These are phyloP conservation scores for Typhlichthys eigenmanni DNA, from an alignment of 2,797 vertebrate genomes.

Conservation along the genomic window DNA sequence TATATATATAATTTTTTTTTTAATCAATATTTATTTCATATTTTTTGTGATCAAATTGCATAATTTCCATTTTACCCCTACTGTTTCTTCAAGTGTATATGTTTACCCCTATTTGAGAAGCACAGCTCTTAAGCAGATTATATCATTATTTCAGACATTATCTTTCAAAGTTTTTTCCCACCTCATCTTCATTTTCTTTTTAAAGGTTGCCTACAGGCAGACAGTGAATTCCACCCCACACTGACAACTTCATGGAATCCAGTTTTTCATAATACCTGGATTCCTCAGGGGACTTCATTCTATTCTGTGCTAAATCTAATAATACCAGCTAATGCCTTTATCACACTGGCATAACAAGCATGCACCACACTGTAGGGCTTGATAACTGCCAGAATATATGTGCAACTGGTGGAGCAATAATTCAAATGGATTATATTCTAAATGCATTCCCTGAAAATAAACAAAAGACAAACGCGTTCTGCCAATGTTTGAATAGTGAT, in stretches of 20 bases:
- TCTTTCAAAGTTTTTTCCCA: slow-evolving; percentile 10
- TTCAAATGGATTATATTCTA: slow-evolving; percentile 38
- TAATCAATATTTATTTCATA: no score
- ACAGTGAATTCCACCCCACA: slow-evolving; percentile 1
- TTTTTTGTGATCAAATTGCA: no score
- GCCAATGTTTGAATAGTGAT: slow-evolving; percentile 15
- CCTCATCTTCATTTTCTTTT: slow-evolving; percentile 22
- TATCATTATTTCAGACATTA: slow-evolving; percentile 19
- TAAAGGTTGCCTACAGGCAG: slow-evolving; percentile 33
- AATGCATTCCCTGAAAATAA: slow-evolving; percentile 25
- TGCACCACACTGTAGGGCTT: slow-evolving; percentile 30
- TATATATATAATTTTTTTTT: no score
- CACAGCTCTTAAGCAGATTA: no score
- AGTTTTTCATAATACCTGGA: slow-evolving; percentile 51
- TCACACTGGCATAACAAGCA: slow-evolving; percentile 51
- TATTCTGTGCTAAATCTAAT: slow-evolving; percentile 58
- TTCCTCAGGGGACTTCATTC: slow-evolving; percentile 40
- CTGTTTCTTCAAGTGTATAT: no score
- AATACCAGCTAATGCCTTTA: slow-evolving; percentile 58
- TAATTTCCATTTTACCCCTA: no score
- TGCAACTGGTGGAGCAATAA: slow-evolving; percentile 42
- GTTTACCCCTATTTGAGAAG: no score
- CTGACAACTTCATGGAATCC: slow-evolving; percentile 32
- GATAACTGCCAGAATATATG: slow-evolving; percentile 42
- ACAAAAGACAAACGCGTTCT: slow-evolving; percentile 43